Evolutionary conservation across 2,797 vertebrate species (phyloP), one percentile per base, ranked within the genome.

Genomic region (Semotilus atromaculatus): DNA sequence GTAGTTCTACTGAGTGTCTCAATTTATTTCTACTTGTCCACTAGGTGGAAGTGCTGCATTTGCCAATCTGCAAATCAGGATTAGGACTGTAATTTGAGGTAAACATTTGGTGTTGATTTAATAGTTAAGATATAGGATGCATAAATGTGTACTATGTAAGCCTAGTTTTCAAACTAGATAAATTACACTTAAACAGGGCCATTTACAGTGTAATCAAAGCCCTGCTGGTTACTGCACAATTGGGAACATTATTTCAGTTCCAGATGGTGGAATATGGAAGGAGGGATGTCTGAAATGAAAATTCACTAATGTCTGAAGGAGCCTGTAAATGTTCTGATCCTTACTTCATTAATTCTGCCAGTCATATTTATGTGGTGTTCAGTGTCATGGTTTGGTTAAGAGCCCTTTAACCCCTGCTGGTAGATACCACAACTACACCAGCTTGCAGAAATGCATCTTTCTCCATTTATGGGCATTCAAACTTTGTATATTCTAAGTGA

Each of bases 21-120:
- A 31, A 34, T 3, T 5, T 38, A 16, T 16, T 36, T 82, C 43
- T 21, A 7, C 1, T 67, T 77, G 36, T 72, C 84, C 87, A 83
- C 76, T 76, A 88, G 87, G 55, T 88, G 81, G 84, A n/a, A 40
- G 40, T 75, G 67, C 45, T 23, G 60, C 19, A 48, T 51, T 34
- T 11, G 48, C 40, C 1, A n/a, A 26, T 67, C 16, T 43, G 13
- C 3, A 31, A 51, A 31, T 31, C 16, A 26, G 51, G 34, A 3
- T 55, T 0, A 48, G 45, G 14, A 13, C 13, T 45, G 0, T 43
- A 43, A 43, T 43, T 14, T 45, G 43, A 45, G 13, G 43, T 45
- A 14, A 4, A 45, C 13, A 2, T 43, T 45, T 45, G 43, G 13
- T 45, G 43, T 13, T 14, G 13, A 5, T 16, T 16, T 45, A 5